Conservation (phyloP, 2,113 vertebrate genomes). For the Nothoprocta pentlandii region DNA sequence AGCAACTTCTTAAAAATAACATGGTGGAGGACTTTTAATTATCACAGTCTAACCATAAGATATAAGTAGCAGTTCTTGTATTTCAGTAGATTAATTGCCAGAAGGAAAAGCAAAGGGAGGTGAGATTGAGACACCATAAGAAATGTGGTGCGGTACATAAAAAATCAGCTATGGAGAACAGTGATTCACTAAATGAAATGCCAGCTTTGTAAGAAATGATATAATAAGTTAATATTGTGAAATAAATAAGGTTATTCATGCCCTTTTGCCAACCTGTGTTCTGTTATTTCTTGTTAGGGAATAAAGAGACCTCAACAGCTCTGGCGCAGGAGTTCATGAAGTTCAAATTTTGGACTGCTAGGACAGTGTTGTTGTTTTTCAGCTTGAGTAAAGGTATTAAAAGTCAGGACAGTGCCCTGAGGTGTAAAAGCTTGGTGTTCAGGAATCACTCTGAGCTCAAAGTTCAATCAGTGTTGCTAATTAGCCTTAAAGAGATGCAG, state of each 20-base stretch:
- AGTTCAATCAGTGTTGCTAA: background rate
- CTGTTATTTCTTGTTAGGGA: background rate
- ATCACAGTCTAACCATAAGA: background rate
- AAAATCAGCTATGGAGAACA: background rate
- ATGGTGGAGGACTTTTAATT: background rate
- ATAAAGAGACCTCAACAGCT: background rate
- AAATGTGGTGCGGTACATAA: background rate
- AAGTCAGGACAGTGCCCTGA: background rate
- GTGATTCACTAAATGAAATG: slow-evolving; percentile 4
- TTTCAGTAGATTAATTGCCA: slow-evolving; percentile 48
- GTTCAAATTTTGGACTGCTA: background rate
- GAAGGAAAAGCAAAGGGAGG: background rate
- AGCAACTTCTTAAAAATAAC: slow-evolving; percentile 37
- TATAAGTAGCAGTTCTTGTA: background rate
- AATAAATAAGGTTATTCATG: background rate
- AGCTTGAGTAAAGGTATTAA: background rate
- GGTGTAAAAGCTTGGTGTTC: background rate
- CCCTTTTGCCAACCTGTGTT: background rate
- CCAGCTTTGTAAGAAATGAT: background rate
- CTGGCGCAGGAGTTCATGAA: background rate
- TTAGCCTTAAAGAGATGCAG: slow-evolving; percentile 12
- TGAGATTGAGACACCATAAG: background rate
- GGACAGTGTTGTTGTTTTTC: background rate
- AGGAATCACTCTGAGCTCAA: background rate
- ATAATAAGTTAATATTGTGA: background rate